Percentiles rank a stretch among this genome's conserved stretches.
These are phyloP conservation scores for Ptilorrhoa leucosticta DNA, from an alignment of 2,113 vertebrate genomes.

Conservation along the genomic window DNA sequence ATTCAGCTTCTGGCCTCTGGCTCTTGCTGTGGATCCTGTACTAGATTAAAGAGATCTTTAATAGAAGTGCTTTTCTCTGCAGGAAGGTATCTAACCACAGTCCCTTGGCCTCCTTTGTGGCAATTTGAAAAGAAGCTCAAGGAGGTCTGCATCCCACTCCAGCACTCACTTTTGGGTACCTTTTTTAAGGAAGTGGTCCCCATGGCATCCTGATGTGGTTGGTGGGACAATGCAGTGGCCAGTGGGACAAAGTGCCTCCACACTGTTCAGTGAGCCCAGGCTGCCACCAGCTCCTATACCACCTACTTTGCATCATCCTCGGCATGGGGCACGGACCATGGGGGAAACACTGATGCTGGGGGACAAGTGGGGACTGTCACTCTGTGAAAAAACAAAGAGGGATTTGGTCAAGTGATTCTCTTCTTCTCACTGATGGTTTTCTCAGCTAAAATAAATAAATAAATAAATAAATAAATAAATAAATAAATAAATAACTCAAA, in stretches of 20 bases:
- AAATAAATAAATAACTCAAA: no score
- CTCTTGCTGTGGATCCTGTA: neutral
- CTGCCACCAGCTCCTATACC: neutral
- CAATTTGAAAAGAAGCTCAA: neutral
- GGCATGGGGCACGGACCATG: rapidly evolving
- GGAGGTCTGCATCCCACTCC: neutral
- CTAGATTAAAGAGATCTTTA: neutral
- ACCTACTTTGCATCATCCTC: neutral
- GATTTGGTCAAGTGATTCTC: neutral
- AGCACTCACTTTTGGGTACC: neutral
- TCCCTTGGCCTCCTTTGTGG: neutral
- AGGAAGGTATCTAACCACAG: neutral
- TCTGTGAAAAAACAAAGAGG: neutral
- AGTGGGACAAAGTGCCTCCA: neutral
- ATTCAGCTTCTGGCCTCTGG: neutral
- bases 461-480: no score
- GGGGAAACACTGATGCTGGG: neutral
- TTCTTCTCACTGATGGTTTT: neutral
- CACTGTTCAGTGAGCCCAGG: neutral
- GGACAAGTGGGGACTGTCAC: neutral
- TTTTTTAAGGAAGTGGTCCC: neutral
- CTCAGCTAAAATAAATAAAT: neutral
- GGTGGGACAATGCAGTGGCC: neutral
- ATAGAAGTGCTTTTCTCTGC: neutral
- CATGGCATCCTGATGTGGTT: rapidly evolving